These are phyloP conservation scores for Bungarus multicinctus DNA, from an alignment of 2,113 vertebrate species.

Conservation along the genomic window DNA sequence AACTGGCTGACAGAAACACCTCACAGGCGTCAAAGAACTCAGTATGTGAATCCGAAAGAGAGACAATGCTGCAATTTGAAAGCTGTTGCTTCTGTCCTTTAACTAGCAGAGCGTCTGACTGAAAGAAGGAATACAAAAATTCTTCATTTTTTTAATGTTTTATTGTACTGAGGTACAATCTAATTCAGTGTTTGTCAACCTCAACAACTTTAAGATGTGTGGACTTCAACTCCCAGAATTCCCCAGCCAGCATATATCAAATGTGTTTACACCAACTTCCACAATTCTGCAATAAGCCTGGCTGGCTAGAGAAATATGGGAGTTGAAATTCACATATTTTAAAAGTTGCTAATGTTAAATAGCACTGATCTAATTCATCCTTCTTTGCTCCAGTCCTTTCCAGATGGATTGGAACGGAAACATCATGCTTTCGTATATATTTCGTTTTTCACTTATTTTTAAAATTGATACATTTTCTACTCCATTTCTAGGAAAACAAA, in stretches of 20 bases:
- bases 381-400: background rate
- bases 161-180: background rate
- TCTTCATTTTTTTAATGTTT: background rate
- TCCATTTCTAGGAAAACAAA: background rate
- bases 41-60: conserved; percentile 82
- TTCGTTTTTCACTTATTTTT: background rate
- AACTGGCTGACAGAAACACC: conserved; percentile 80
- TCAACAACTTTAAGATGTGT: background rate
- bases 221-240: background rate
- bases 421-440: background rate
- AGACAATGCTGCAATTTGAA: conserved; percentile 72
- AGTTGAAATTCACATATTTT: background rate
- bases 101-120: conserved; percentile 61
- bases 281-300: background rate
- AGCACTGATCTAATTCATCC: background rate
- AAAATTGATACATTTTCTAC: background rate
- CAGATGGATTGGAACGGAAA: background rate
- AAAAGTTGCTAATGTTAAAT: background rate
- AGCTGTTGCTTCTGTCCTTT: conserved; percentile 72
- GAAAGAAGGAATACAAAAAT: background rate
- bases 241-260: background rate
- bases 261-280: background rate
- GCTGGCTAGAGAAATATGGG: background rate
- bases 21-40: conserved; percentile 92
- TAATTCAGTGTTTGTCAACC: background rate